A percentile compares a stretch with the other conserved stretches of the same genome.
These are phyloP conservation scores for Denticeps clupeoides DNA, from an alignment of 2,797 vertebrate species.

Conservation along the genomic window DNA sequence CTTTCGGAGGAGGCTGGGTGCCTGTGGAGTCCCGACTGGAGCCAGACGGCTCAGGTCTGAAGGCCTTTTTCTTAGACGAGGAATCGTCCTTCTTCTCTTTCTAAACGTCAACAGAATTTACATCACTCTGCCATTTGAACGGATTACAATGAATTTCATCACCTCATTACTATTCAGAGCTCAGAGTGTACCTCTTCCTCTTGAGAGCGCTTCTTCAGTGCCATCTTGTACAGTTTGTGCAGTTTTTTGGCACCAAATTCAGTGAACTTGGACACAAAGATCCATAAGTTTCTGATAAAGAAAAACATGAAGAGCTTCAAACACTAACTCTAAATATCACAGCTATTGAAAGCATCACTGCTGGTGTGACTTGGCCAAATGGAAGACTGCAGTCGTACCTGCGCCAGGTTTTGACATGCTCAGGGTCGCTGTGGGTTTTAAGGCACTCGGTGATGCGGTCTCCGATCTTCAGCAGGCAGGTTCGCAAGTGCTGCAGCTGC, in stretches of 20 bases:
- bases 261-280: slow-evolving; percentile 98
- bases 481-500: slow-evolving; percentile 92
- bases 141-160: no score
- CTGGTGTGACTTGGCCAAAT: no score
- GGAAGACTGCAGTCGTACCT: slow-evolving; percentile 50
- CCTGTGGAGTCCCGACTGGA: slow-evolving; percentile 78
- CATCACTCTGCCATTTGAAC: no score
- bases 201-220: slow-evolving; percentile 90
- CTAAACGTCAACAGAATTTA: no score
- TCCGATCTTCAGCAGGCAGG: slow-evolving; percentile 91
- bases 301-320: not conserved
- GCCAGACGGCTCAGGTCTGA: slow-evolving; percentile 77
- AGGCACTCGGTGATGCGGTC: slow-evolving; percentile 98
- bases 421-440: slow-evolving; percentile 88
- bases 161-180: no score
- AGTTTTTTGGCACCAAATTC: slow-evolving; percentile 95
- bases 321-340: no score
- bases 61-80: slow-evolving; percentile 63
- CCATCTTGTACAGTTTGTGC: slow-evolving; percentile 98
- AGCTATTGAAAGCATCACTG: not conserved
- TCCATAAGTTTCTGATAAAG: slow-evolving; percentile 86
- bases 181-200: slow-evolving; percentile 90
- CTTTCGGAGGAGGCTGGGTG: slow-evolving; percentile 67
- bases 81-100: slow-evolving; percentile 77
- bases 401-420: slow-evolving; percentile 87